Evolutionary conservation across 2,113 vertebrate genomes (phyloP).

Genomic region (Hirundichthys speculiger): DNA sequence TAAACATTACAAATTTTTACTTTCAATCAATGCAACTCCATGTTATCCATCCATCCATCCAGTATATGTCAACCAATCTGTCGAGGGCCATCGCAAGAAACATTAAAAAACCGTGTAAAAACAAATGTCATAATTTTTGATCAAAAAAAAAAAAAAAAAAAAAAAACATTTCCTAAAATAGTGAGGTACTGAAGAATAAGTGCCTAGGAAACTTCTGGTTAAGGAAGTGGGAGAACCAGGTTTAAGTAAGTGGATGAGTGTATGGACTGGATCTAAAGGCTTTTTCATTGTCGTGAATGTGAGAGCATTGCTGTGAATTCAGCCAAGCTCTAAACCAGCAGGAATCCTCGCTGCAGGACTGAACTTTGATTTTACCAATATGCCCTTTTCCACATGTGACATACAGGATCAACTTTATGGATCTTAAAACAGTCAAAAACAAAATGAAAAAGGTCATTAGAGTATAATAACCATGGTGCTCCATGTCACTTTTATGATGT

Average conservation of each 20-base stretch:
- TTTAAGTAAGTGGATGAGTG: slow-evolving; percentile 33
- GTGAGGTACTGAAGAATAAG: slow-evolving; percentile 26
- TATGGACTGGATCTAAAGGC: slow-evolving; percentile 51
- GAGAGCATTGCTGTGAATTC: slow-evolving; percentile 28
- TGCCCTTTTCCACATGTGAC: slow-evolving; percentile 15
- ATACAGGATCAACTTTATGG: slow-evolving; percentile 13
- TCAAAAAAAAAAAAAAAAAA: not conserved
- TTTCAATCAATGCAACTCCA: too few species aligned
- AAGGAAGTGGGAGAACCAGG: slow-evolving; percentile 2
- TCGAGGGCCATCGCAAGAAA: slow-evolving; percentile 14
- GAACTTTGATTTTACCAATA: slow-evolving; percentile 20
- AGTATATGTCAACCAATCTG: not conserved
- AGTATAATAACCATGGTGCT: not conserved
- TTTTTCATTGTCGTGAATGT: slow-evolving; percentile 25
- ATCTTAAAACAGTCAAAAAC: not conserved
- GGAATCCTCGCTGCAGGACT: slow-evolving; percentile 19
- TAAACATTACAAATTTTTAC: too few species aligned
- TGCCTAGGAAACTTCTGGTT: not conserved
- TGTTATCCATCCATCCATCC: too few species aligned
- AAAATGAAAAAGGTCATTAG: not conserved
- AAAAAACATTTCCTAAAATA: slow-evolving; percentile 33
- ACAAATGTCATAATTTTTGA: not conserved
- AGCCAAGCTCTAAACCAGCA: slow-evolving; percentile 37
- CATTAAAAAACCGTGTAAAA: slow-evolving; percentile 10
- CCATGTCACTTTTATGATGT: too few species aligned